Evolutionary conservation across 1,140 invertebrate genomes (phyloP).

Genomic region (Drosophila sp.): DNA sequence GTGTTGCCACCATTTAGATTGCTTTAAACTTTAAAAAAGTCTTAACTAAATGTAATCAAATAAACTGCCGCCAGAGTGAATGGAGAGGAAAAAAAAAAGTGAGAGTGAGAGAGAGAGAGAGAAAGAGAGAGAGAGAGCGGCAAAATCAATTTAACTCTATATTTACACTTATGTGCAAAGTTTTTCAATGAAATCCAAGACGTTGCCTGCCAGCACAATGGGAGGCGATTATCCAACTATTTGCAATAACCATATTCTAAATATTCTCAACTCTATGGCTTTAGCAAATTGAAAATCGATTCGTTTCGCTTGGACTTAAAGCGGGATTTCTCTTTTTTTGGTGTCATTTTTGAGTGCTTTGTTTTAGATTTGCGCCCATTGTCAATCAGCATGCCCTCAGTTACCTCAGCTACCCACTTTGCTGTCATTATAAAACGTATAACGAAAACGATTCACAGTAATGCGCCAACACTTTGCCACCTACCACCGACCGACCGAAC

Average conservation of each 20-base stretch:
- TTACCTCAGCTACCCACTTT: neutral
- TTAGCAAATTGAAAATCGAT: neutral
- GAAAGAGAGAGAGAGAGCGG: neutral
- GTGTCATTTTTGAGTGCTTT: conserved; percentile 17
- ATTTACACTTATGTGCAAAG: conserved; percentile 68
- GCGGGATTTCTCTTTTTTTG: neutral
- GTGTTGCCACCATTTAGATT: neutral
- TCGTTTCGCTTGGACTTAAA: neutral
- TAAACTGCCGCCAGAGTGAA: conserved; percentile 9
- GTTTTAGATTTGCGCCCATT: conserved; percentile 51
- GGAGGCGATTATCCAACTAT: conserved; percentile 4
- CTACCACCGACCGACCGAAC: neutral
- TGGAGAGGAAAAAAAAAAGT: neutral
- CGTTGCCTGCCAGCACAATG: conserved; percentile 27
- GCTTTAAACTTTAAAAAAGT: neutral
- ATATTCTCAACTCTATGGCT: neutral
- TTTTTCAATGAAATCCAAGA: conserved; percentile 66
- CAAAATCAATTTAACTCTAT: conserved; percentile 69
- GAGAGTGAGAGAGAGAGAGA: neutral
- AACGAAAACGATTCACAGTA: conserved; percentile 81
- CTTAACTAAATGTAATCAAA: conserved; percentile 15
- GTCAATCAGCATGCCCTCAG: conserved; percentile 45
- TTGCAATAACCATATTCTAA: neutral
- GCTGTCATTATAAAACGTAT: conserved; percentile 78
- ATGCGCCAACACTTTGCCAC: conserved; percentile 78